Conservation (phyloP, 1,140 invertebrate genomes). For the Archegozetes longisetosus region DNA sequence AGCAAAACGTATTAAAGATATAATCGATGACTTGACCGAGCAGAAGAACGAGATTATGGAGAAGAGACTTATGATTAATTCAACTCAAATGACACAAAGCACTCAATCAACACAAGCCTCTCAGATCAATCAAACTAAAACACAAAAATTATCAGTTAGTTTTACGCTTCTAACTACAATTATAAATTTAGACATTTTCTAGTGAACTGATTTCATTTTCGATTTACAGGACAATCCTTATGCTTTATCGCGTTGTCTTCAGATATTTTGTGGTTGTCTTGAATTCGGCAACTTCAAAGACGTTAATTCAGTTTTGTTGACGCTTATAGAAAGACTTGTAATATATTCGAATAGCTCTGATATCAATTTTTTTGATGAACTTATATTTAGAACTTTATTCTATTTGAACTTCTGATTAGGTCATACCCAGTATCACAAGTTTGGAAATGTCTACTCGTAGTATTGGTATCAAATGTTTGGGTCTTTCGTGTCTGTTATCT, state of each 20-base stretch:
- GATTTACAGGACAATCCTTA: constrained; percentile 3
- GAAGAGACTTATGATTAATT: background rate
- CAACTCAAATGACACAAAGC: background rate
- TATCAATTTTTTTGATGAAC: background rate
- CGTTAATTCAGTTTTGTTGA: background rate
- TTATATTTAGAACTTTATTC: background rate
- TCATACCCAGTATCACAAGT: background rate
- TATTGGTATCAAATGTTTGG: background rate
- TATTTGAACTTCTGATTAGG: background rate
- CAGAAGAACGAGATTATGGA: background rate
- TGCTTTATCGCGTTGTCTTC: constrained; percentile 1
- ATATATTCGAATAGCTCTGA: background rate
- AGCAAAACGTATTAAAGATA: background rate
- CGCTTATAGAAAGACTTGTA: constrained; percentile 7
- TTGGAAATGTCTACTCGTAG: background rate
- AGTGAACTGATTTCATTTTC: background rate
- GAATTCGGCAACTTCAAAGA: constrained; percentile 4
- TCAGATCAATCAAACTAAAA: background rate
- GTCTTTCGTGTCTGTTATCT: constrained; percentile 4
- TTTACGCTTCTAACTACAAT: no score
- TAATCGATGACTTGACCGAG: background rate
- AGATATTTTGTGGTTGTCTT: constrained; percentile 9
- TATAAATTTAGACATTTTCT: no score
- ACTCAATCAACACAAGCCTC: background rate
- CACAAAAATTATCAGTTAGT: background rate